Evolutionary conservation across 2,113 vertebrate species (phyloP).

Genomic region (Nothocercus nigrocapillus): DNA sequence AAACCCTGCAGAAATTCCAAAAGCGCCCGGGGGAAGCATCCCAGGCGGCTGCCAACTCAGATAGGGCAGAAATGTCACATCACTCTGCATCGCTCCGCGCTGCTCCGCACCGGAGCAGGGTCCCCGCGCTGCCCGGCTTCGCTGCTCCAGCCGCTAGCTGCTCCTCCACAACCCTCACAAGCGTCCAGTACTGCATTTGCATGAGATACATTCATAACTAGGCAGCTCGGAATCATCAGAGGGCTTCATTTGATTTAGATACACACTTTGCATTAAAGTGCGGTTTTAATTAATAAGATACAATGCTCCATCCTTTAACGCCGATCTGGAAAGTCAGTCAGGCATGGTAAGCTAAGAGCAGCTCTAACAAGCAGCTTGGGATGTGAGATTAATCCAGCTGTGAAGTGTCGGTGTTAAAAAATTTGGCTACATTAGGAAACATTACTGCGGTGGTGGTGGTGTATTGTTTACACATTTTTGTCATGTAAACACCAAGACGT

Average conservation of each 20-base stretch:
- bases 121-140: too few species aligned
- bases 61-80: too few species aligned
- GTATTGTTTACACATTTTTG: background rate
- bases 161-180: background rate
- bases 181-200: background rate
- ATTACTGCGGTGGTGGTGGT: background rate
- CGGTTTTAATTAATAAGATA: background rate
- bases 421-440: background rate
- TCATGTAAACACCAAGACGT: background rate
- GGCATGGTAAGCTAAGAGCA: background rate
- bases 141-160: background rate
- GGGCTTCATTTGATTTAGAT: background rate
- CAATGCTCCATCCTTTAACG: background rate
- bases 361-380: background rate
- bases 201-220: background rate
- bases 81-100: too few species aligned
- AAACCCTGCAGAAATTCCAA: too few species aligned
- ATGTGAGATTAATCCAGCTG: background rate
- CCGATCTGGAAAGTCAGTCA: slow-evolving; percentile 8
- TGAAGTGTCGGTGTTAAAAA: background rate
- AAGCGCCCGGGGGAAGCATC: too few species aligned
- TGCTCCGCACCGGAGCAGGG: too few species aligned
- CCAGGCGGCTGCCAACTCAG: too few species aligned
- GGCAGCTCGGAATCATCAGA: background rate
- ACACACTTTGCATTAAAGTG: background rate